Conservation (phyloP, 1,140 invertebrate genomes). For the Saccostrea glomerata region DNA sequence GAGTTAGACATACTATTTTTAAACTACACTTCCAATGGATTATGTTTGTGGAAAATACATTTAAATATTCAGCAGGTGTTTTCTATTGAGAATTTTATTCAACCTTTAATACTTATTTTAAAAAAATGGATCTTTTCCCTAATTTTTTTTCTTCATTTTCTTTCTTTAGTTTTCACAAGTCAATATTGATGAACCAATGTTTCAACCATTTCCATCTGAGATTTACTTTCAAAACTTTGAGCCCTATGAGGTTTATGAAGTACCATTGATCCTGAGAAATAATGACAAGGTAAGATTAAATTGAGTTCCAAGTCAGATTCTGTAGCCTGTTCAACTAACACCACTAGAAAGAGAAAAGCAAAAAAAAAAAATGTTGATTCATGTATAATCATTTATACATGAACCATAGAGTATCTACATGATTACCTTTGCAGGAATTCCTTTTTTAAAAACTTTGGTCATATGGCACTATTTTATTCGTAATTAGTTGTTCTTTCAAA, state of each 20-base stretch:
- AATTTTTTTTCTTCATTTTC: no score
- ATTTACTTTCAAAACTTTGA: slow-evolving; percentile 79
- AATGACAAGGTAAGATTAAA: slow-evolving; percentile 77
- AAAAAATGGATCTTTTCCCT: no score
- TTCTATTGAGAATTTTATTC: no score
- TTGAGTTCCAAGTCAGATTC: neutral
- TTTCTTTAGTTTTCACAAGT: slow-evolving; percentile 74
- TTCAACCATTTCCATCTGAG: slow-evolving; percentile 79
- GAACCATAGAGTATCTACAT: no score
- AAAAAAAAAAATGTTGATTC: no score
- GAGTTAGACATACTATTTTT: no score
- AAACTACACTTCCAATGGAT: no score
- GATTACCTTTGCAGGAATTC: no score
- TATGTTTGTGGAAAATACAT: no score
- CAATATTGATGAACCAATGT: slow-evolving; percentile 78
- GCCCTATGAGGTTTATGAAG: slow-evolving; percentile 78
- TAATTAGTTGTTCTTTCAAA: neutral
- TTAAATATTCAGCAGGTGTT: no score
- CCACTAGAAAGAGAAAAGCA: neutral
- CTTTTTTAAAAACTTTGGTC: neutral
- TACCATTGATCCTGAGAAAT: slow-evolving; percentile 77
- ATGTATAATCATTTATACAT: no score
- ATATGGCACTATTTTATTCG: slow-evolving; percentile 11
- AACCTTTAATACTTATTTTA: no score
- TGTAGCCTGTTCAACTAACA: neutral